Base-by-base conservation (phyloP, 2,888 invertebrate species). In the Vandiemenella viatica region DNA sequence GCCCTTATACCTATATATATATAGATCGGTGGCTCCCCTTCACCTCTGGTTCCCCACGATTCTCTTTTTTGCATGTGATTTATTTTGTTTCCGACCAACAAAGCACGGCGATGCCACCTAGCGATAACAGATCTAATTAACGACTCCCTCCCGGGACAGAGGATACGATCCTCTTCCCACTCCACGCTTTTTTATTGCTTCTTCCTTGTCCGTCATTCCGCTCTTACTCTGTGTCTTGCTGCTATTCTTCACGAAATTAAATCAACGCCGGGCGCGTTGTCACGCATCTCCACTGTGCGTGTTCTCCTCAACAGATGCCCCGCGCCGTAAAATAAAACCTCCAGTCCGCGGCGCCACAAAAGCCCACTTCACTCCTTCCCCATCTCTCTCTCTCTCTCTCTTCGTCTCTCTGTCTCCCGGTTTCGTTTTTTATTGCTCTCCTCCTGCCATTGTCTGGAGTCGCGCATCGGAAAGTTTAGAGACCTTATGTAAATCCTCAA, bases 81-180 rank as follows among this genome's bases (percentile, higher is more conserved):
- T 52, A 52, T 52, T 52, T 52, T 41, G 46, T 47, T 50, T 46
- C 46, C 46, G 45, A 40, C 49, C 49, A 43, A 44, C 46, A 46
- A 40, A 46, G 46, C 50, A 46, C 22, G 23, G 21, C 26, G 51
- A 51, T 51, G 49, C 41, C 46, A 46, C 45, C 49, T 47, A 44
- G 18, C 43, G 52, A 52, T 52, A 52, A 52, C 44, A 43, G 45
- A 44, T 40, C 44, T 49, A 52, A 52, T 52, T 52, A 52, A 52
- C 52, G 52, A 40, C 52, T 47, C 51, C n/a, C 51, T 42, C 51
- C 38, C 47, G 49, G 37, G 49, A 40, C 43, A 41, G 43, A 45
- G 19, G 22, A 15, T n/a, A n/a, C 16, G 18, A 42, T 42, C 32
- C 32, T n/a, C n/a, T 32, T n/a, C 32, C 32, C 32, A 13, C 3